Evolutionary conservation across 2,113 vertebrate genomes (phyloP), one percentile per base, ranked within the genome.

Genomic region (Chaenocephalus aceratus): DNA sequence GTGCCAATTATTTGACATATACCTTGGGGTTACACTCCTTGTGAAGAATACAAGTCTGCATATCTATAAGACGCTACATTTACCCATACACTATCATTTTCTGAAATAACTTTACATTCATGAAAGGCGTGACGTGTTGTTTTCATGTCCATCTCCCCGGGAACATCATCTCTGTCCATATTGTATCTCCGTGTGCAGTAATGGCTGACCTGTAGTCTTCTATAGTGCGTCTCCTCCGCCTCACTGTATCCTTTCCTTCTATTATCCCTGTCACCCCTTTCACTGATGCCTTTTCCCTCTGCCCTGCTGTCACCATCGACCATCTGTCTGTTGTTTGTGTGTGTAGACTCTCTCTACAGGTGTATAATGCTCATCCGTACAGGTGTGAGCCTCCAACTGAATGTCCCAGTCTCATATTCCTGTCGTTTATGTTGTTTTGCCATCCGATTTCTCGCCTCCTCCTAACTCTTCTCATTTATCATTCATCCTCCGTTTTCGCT

Each of bases 361-460:
- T 90, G 84, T 71, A 54, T 72, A 41, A 41, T 41, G 36, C 36
- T 6, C 36, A 41, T 41, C 36, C 36, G 36, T 8, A 41, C 36
- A 41, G 36, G 14, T 54, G 56, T 65, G 45, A 60, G 52, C 56
- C 45, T 45, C 6, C 75, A 83, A 82, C 65, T 59, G 76, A 84
- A 75, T 54, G 26, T 60, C 51, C 72, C 45, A 3, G 23, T 41
- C 54, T 72, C 58, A 10, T 54, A 36, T 84, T 63, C 57, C 49
- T 7, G 44, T 74, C 49, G 1, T 82, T 62, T 58, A 62, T 72
- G 68, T 77, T 85, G 78, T 86, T 86, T 76, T 84, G 58, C 77
- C 54, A 70, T 77, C 64, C 26, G 49, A 87, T 85, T 36, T 14
- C 62, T 62, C 44, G 10, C 62, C 60, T 66, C 16, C 36, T 23